Base-by-base conservation (phyloP, 1,140 invertebrate genomes). In the Melitaea cinxia region DNA sequence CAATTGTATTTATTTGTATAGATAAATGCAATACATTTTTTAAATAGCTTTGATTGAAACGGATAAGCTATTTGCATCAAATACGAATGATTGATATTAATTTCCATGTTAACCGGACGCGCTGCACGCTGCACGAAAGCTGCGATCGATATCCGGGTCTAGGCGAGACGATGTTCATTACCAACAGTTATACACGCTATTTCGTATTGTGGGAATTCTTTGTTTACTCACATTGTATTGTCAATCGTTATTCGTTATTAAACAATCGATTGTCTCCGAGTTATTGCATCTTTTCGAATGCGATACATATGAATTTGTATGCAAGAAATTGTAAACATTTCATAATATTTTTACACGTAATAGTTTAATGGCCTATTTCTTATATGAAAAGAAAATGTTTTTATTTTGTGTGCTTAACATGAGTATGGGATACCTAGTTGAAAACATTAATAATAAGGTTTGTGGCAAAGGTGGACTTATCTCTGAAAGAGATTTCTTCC, bases 231-330 rank as follows among this genome's bases (percentile, higher is more conserved):
- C 24, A 28, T 1, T 47, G 12, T 19, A 47, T 47, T 47, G 42
- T 47, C 42, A 47, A 28, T 9, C 24, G 5, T 10, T 12, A 30
- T 52, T 28, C 7, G 1, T 15, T 14, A 30, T 15, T 19, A 52
- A 52, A 52, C 49, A 52, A 9, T 7, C 49, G 49, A 52, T 52
- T 52, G 49, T 52, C 23, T 52, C 2, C 17, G 21, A 12, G 21
- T 49, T 30, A 15, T 30, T 30, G 14, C 49, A 15, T 52, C 49
- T 28, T 52, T 52, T 15, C 21, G 6, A 35, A 54, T 54, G 12
- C 2, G 0, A 35, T 10, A 2, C 7, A 2, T 35, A n/a, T 39
- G 12, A 4, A 23, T 6, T 0, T 23, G 23, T 23, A 12, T 23
- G 2, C 2, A 47, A 47, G 2, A 9, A 47, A 23, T 47, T 5